phyloP scores from a whole-genome alignment of 2,888 invertebrate species.

The Xestoiulus laeticollis region DNA sequence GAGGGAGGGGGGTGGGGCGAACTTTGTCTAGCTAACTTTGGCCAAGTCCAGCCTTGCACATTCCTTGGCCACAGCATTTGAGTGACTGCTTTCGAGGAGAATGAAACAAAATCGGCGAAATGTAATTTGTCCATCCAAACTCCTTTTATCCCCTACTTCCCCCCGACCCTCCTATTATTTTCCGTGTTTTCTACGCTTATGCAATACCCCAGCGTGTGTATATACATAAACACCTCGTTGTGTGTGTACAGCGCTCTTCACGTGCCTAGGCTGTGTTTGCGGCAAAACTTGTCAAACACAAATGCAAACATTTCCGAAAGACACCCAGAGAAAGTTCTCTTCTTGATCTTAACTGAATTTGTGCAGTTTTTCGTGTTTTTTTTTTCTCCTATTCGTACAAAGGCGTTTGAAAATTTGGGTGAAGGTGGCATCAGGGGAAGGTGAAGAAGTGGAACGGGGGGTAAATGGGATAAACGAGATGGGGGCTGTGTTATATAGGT shows the following conservation, averaged over 20 bases:
- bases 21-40: background rate
- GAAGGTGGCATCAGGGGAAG: background rate
- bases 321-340: conserved; percentile 7
- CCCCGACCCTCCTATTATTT: background rate
- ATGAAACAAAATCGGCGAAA: background rate
- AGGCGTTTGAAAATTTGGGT: background rate
- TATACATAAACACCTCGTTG: background rate
- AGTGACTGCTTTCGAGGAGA: background rate
- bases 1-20: background rate
- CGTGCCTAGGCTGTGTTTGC: background rate
- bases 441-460: background rate
- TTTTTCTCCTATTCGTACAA: background rate
- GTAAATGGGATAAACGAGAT: background rate
- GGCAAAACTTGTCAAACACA: conserved; percentile 26
- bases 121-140: background rate
- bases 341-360: conserved; percentile 2
- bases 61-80: background rate
- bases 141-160: background rate
- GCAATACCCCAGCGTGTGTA: background rate
- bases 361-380: too few relatives aligned
- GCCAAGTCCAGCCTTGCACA: background rate
- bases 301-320: conserved; percentile 18
- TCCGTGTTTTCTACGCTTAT: background rate
- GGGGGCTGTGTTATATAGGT: background rate
- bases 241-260: conserved; percentile 18